Conservation (phyloP, 2,797 vertebrate genomes). For the Phrynocephalus vlangalii region DNA sequence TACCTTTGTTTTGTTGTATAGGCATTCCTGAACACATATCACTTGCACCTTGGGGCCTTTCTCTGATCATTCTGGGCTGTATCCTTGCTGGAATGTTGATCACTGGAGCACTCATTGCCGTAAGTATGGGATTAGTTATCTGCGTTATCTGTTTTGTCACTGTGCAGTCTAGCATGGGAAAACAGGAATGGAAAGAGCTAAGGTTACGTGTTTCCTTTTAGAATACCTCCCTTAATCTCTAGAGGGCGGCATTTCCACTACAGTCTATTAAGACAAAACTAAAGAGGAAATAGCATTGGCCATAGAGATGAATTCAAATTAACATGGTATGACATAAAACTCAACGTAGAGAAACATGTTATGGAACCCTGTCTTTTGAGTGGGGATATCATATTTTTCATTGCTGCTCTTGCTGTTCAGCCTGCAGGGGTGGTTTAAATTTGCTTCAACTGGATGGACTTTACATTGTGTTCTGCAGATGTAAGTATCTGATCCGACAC, state of each 20-base stretch:
- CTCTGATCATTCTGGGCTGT: conserved; percentile 27
- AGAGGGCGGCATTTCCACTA: background rate
- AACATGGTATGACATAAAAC: too few species aligned
- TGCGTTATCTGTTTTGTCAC: background rate
- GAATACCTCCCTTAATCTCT: background rate
- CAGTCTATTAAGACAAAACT: background rate
- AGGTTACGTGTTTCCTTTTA: background rate
- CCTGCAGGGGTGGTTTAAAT: too few species aligned
- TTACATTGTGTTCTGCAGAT: too few species aligned
- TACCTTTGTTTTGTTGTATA: background rate
- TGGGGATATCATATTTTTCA: too few species aligned
- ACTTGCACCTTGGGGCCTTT: conserved; percentile 14
- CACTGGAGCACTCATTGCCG: background rate
- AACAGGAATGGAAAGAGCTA: background rate
- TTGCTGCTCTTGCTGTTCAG: too few species aligned
- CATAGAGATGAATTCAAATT: too few species aligned
- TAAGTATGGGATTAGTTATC: background rate
- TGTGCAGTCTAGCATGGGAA: background rate
- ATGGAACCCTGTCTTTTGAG: too few species aligned
- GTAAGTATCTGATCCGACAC: too few species aligned
- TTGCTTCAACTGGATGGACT: too few species aligned
- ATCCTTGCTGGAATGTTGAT: background rate
- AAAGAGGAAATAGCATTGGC: too few species aligned
- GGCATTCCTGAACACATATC: background rate
- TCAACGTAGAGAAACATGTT: too few species aligned